Conservation (phyloP, 2,113 vertebrate species). For the Odocoileus hemionus region DNA sequence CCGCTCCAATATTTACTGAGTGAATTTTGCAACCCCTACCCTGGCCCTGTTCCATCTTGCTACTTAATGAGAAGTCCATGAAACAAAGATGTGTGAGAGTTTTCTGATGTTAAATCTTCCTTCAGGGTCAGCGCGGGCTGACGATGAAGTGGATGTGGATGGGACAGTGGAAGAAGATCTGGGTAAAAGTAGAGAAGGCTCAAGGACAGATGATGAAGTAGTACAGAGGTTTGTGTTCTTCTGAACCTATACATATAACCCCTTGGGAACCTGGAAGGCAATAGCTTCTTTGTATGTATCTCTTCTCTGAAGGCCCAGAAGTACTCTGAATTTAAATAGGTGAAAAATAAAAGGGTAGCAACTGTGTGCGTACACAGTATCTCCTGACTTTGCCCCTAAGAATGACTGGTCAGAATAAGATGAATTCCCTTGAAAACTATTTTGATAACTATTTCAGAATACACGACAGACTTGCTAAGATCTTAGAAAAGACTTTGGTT, state of each 20-base stretch:
- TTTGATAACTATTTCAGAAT: neutral
- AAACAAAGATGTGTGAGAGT: neutral
- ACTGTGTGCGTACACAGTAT: neutral
- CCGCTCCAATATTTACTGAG: neutral
- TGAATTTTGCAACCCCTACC: neutral
- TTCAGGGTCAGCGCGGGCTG: slow-evolving; percentile 79
- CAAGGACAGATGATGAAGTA: slow-evolving; percentile 94
- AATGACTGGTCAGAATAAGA: neutral
- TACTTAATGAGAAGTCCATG: fast-evolving
- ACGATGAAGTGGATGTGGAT: slow-evolving; percentile 88
- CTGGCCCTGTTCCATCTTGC: fast-evolving
- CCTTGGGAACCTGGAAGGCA: neutral
- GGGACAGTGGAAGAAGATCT: slow-evolving; percentile 91
- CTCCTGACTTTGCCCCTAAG: neutral
- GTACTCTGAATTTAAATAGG: neutral
- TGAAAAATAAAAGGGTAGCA: neutral
- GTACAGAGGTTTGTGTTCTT: slow-evolving; percentile 88
- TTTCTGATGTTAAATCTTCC: neutral
- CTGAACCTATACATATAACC: neutral
- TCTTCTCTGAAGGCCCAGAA: neutral
- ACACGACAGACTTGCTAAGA: neutral
- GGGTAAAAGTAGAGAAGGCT: slow-evolving; percentile 95
- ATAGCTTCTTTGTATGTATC: neutral
- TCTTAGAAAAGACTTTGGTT: neutral
- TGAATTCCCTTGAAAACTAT: neutral